These are phyloP conservation scores for Cyphomyrmex costatus DNA, from an alignment of 1,140 invertebrate species.

Conservation along the genomic window DNA sequence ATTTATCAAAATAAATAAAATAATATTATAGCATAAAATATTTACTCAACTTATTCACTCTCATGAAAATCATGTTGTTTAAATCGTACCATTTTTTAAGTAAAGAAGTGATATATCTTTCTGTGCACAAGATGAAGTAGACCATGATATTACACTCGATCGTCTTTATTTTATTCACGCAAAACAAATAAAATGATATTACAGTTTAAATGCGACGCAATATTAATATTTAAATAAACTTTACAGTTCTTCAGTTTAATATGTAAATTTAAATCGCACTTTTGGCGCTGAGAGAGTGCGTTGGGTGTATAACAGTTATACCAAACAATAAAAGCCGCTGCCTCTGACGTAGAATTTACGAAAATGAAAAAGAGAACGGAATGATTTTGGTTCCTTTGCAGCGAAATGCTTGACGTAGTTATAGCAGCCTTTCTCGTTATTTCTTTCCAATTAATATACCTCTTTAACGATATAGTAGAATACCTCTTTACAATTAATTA, in stretches of 20 bases:
- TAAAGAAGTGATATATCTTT: background rate
- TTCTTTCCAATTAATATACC: conserved; percentile 71
- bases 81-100: too few relatives aligned
- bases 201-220: background rate
- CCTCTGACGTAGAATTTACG: conserved; percentile 6
- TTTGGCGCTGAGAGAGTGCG: conserved; percentile 7
- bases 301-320: conserved; percentile 14
- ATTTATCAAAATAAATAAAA: too few relatives aligned
- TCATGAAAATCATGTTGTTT: too few relatives aligned
- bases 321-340: conserved; percentile 16
- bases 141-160: background rate
- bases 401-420: background rate
- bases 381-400: conserved; percentile 39
- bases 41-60: too few relatives aligned
- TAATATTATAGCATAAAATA: too few relatives aligned
- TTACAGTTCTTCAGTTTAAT: conserved; percentile 43
- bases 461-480: conserved; percentile 3
- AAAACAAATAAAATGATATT: background rate
- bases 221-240: conserved; percentile 47
- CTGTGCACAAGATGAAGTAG: background rate
- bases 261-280: conserved; percentile 46
- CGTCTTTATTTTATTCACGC: background rate
- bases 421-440: background rate
- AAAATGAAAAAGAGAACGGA: background rate
- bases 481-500: conserved; percentile 58